A percentile compares a stretch with the other conserved stretches of the same genome.
phyloP scores from a whole-genome alignment of 2,113 vertebrate species.

The Acinonyx jubatus region DNA sequence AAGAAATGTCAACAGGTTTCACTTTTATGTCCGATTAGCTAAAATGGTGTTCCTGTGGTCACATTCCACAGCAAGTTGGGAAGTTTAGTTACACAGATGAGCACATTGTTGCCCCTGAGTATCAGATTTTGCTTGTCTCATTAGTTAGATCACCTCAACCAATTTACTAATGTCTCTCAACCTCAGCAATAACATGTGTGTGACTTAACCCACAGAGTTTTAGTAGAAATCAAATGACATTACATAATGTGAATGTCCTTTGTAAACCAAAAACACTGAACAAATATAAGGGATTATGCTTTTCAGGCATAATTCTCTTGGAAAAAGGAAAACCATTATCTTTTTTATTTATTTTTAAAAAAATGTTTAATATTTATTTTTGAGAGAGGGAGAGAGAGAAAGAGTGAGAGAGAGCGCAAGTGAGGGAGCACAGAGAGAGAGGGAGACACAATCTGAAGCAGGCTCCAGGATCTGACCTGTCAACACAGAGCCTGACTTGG shows the following conservation, averaged over 20 bases:
- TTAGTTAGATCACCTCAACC: background rate
- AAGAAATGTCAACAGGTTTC: background rate
- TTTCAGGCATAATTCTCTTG: background rate
- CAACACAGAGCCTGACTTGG: no score
- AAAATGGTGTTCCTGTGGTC: background rate
- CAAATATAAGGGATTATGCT: background rate
- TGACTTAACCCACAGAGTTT: background rate
- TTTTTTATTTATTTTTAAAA: no score
- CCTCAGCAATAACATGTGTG: background rate
- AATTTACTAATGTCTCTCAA: background rate
- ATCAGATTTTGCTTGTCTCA: background rate
- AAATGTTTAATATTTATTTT: no score
- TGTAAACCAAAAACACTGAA: background rate
- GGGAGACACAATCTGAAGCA: no score
- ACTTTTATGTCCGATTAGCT: background rate
- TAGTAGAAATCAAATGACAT: background rate
- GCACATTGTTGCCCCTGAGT: background rate
- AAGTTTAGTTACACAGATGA: background rate
- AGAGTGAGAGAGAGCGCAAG: no score
- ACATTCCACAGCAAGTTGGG: background rate
- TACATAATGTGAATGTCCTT: background rate
- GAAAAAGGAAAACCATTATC: background rate
- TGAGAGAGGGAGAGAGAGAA: no score
- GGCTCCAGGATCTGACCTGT: no score
- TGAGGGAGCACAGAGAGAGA: no score